Base-by-base conservation (phyloP, 2,888 invertebrate genomes). In the Latheticus oryzae region DNA sequence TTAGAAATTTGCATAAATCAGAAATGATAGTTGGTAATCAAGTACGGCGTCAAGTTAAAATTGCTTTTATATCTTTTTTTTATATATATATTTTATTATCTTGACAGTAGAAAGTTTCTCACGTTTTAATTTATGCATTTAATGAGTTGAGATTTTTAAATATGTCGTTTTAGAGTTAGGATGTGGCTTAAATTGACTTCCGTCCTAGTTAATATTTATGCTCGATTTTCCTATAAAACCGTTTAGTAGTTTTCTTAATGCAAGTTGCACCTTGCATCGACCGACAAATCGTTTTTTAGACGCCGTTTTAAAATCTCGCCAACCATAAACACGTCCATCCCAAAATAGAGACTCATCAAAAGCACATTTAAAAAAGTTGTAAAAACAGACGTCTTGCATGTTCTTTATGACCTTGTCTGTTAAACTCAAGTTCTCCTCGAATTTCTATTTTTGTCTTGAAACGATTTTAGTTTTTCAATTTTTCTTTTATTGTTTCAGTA, bases 401-500 rank as follows among this genome's bases (percentile, higher is more conserved):
- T 37, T 50, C 37, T 38, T 50, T 50, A 4, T 38, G 50, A 50
- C 50, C 50, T 50, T 50, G 50, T 26, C 38, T 26, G 37, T 30
- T 47, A 2, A 7, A 15, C 35, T 12, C 7, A 45, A 32, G 12
- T 37, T 32, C 12, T 4, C 33, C 9, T 2, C 15, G 12, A 13
- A 12, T 26, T 11, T 40, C 24, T 42, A 28, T 47, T 47, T 47
- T 9, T 23, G 32, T 32, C 3, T 19, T n/a, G n/a, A n/a, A n/a
- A 45, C 19, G 17, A 8, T 4, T 9, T 12, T 40, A 15, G 8
- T 32, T 53, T 38, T 45, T 45, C 15, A 19, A 9, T 45, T 54
- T 28, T 8, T 21, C 43, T 59, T 64, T 61, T 57, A 74, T 70
- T 76, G 69, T 83, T 82, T 47, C 80, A 85, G 84, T 85, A 85